Conservation (phyloP, 2,797 vertebrate genomes). For the Smutsia gigantea region DNA sequence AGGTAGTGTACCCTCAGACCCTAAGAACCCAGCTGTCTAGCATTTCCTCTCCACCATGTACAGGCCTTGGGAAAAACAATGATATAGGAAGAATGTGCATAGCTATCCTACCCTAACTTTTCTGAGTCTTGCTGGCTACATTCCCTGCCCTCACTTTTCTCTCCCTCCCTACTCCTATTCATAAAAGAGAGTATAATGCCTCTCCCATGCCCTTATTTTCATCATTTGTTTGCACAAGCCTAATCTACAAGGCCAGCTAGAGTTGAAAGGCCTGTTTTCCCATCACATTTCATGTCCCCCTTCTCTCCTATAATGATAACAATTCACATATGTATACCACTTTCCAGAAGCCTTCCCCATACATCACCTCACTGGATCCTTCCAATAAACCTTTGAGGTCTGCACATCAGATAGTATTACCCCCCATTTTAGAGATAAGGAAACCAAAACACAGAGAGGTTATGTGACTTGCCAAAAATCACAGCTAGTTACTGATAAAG, state of each 20-base stretch:
- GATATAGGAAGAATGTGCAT: neutral
- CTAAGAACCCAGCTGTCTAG: neutral
- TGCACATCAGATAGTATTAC: constrained; percentile 60
- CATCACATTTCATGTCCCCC: neutral
- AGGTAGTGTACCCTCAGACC: neutral
- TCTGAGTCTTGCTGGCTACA: neutral
- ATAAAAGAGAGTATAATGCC: neutral
- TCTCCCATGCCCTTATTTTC: neutral
- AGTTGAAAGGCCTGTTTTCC: constrained; percentile 61
- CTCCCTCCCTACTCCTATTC: neutral
- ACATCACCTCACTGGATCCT: constrained; percentile 51
- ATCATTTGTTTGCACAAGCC: constrained; percentile 62
- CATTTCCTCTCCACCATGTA: neutral
- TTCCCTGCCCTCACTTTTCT: neutral
- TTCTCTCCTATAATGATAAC: constrained; percentile 61
- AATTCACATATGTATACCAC: constrained; percentile 45
- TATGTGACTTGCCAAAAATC: constrained; percentile 76
- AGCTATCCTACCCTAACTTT: neutral
- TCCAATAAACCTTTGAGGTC: constrained; percentile 69
- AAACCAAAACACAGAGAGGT: constrained; percentile 73
- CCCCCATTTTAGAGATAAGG: constrained; percentile 72
- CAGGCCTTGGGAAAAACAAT: neutral
- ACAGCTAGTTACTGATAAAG: constrained; percentile 78
- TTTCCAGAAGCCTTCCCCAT: constrained; percentile 57
- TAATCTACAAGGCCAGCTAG: constrained; percentile 54